Conservation (phyloP, 1,140 invertebrate species). For the Drosophila arawakana region DNA sequence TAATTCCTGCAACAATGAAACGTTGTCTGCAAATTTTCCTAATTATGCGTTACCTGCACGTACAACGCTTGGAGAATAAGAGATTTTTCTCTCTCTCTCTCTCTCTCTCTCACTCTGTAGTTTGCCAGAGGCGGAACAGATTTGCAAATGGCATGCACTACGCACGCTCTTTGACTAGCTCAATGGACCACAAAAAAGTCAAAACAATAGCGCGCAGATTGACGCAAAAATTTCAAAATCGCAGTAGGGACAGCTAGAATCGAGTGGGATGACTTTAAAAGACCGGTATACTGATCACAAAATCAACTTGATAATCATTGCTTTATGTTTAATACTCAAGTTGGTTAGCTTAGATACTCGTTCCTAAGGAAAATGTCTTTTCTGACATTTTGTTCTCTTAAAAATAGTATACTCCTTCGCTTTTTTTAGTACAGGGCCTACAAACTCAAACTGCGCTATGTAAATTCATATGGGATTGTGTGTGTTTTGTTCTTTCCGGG, state of each 20-base stretch:
- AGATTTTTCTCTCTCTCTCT: too few relatives aligned
- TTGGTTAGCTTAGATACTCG: too few relatives aligned
- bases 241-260: background rate
- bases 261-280: too few relatives aligned
- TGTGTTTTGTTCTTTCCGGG: background rate
- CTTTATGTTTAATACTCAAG: too few relatives aligned
- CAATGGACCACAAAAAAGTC: constrained; percentile 47
- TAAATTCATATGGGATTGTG: constrained; percentile 32
- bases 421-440: too few relatives aligned
- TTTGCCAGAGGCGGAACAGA: constrained; percentile 20
- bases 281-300: too few relatives aligned
- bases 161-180: constrained; percentile 15
- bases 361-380: too few relatives aligned
- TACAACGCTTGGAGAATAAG: constrained; percentile 27
- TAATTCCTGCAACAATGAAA: constrained; percentile 59
- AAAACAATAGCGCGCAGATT: constrained; percentile 35
- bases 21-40: constrained; percentile 64
- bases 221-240: constrained; percentile 31
- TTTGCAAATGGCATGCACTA: constrained; percentile 42
- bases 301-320: too few relatives aligned
- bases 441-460: constrained; percentile 24
- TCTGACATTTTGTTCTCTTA: too few relatives aligned
- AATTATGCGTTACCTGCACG: constrained; percentile 77
- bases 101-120: background rate
- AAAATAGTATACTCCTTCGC: too few relatives aligned